These are phyloP conservation scores for Petrocephalus zakoni DNA, from an alignment of 2,113 vertebrate genomes.

Conservation along the genomic window DNA sequence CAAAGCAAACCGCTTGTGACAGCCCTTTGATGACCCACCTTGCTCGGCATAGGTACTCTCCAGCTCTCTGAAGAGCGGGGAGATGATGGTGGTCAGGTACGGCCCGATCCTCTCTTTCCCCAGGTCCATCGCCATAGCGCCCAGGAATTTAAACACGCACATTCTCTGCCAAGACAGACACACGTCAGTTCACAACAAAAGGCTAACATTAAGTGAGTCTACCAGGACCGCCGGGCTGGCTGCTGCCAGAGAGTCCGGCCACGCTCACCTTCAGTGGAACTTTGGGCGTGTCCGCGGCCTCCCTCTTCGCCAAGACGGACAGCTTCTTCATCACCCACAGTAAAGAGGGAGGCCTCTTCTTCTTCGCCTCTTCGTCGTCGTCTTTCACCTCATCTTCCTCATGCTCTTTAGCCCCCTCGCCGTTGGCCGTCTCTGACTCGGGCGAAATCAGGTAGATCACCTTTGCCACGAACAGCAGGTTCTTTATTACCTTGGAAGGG, in stretches of 20 bases:
- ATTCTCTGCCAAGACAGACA: conserved; percentile 70
- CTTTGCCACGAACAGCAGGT: conserved; percentile 86
- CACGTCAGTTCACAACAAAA: neutral
- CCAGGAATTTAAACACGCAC: conserved; percentile 92
- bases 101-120: conserved; percentile 75
- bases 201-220: neutral
- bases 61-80: conserved; percentile 84
- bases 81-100: conserved; percentile 76
- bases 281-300: conserved; percentile 82
- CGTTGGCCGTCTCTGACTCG: conserved; percentile 46
- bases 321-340: conserved; percentile 87
- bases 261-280: conserved; percentile 75
- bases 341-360: conserved; percentile 65
- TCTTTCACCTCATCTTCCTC: conserved; percentile 25
- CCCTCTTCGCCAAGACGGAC: conserved; percentile 74
- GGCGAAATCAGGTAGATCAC: conserved; percentile 80
- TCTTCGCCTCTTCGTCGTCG: conserved; percentile 44
- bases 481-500: conserved; percentile 80
- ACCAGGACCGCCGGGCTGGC: neutral
- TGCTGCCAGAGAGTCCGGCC: neutral
- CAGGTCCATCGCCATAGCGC: conserved; percentile 82
- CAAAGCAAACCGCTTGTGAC: neutral
- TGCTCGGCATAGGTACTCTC: conserved; percentile 93
- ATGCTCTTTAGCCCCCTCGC: conserved; percentile 28
- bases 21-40: conserved; percentile 56